A percentile compares a stretch with the other conserved stretches of the same genome.
Evolutionary conservation across 2,797 vertebrate genomes (phyloP).

Genomic region (Pangasius krempfi): DNA sequence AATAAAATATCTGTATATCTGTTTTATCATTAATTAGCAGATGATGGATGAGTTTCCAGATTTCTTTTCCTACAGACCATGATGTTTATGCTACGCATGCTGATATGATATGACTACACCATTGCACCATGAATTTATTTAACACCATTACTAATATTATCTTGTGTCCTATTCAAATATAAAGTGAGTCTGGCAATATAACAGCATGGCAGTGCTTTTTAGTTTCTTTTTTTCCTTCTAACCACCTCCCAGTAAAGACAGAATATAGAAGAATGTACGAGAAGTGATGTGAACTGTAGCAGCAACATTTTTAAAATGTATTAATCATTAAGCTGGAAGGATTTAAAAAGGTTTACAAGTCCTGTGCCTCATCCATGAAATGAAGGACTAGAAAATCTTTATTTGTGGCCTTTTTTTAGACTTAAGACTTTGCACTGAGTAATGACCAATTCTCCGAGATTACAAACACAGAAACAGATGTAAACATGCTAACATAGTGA

Average conservation of each 20-base stretch:
- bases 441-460: no score
- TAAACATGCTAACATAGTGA: conserved; percentile 49
- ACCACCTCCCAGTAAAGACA: neutral
- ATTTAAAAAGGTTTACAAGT: neutral
- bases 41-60: neutral
- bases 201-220: neutral
- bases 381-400: neutral
- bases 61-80: neutral
- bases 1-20: neutral
- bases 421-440: neutral
- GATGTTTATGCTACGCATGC: neutral
- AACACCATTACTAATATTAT: conserved; percentile 1
- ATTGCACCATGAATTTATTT: neutral
- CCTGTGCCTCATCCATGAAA: neutral
- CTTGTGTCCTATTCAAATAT: neutral
- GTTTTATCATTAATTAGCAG: neutral
- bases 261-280: neutral
- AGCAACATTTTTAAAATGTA: neutral
- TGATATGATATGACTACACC: neutral
- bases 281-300: neutral
- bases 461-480: neutral
- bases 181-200: neutral
- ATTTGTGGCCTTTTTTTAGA: neutral
- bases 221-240: neutral
- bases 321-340: neutral